A percentile compares a stretch with the other conserved stretches of the same genome.
These are phyloP conservation scores for Xylocampa areola DNA, from an alignment of 2,888 invertebrate genomes.

Conservation along the genomic window DNA sequence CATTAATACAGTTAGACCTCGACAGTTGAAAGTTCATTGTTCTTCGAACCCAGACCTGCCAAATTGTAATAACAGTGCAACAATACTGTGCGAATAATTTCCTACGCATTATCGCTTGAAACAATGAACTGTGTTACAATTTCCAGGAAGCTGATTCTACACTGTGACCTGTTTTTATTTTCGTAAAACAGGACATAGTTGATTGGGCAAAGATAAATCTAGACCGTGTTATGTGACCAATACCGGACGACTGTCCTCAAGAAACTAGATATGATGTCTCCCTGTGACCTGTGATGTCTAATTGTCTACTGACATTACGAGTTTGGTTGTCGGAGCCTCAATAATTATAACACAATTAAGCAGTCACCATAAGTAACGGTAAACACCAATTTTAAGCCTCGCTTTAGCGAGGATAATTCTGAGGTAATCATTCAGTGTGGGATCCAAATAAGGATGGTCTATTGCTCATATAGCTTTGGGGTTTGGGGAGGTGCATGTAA, in stretches of 20 bases:
- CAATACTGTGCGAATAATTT: slow-evolving; percentile 57
- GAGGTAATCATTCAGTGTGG: too few species aligned
- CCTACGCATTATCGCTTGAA: slow-evolving; percentile 53
- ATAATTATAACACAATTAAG: too few species aligned
- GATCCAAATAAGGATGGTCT: too few species aligned
- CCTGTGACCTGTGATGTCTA: background rate
- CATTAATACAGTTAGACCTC: slow-evolving; percentile 44
- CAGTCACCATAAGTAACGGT: too few species aligned
- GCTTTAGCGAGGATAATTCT: too few species aligned
- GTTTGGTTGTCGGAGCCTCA: background rate
- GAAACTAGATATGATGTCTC: slow-evolving; percentile 2
- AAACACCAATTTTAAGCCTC: too few species aligned
- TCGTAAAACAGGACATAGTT: slow-evolving; percentile 38
- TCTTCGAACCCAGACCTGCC: slow-evolving; percentile 50
- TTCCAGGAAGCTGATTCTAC: slow-evolving; percentile 64
- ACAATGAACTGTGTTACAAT: slow-evolving; percentile 65
- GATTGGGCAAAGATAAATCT: slow-evolving; percentile 39
- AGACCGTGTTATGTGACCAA: slow-evolving; percentile 16
- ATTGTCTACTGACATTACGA: slow-evolving; percentile 11
- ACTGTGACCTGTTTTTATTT: slow-evolving; percentile 41
- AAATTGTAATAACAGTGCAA: slow-evolving; percentile 53
- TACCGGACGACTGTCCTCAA: slow-evolving; percentile 28
- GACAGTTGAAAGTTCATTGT: slow-evolving; percentile 66
- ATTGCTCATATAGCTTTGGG: too few species aligned
- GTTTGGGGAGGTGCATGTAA: too few species aligned